Percentiles rank a stretch among this genome's conserved stretches.
Evolutionary conservation across 1,140 invertebrate species (phyloP).

Genomic region (Caerostris darwini): DNA sequence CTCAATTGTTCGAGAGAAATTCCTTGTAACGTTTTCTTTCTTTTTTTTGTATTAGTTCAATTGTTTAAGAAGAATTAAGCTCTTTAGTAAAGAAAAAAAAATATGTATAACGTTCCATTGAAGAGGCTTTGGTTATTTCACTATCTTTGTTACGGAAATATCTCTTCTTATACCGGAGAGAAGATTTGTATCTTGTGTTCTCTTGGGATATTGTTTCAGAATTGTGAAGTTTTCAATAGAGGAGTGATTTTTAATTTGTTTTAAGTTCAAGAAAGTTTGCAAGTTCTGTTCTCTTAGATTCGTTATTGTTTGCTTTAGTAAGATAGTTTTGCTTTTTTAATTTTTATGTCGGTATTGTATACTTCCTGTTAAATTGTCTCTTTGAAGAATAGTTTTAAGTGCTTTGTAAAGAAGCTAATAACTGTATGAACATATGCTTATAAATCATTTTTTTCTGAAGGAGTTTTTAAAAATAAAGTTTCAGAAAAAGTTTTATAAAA

Average conservation of each 20-base stretch:
- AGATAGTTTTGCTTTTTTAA: too few relatives aligned
- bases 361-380: too few relatives aligned
- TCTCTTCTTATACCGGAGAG: not conserved
- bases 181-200: slow-evolving; percentile 7
- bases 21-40: not conserved
- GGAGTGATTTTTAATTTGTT: not conserved
- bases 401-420: too few relatives aligned
- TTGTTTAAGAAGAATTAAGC: slow-evolving; percentile 33
- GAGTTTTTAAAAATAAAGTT: too few relatives aligned
- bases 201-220: not conserved
- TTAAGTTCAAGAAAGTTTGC: not conserved
- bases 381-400: too few relatives aligned
- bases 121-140: not conserved
- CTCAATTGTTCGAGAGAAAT: not conserved
- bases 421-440: too few relatives aligned
- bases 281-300: too few relatives aligned
- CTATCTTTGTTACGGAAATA: not conserved
- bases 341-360: too few relatives aligned
- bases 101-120: slow-evolving; percentile 29
- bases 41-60: not conserved
- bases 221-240: not conserved
- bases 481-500: too few relatives aligned
- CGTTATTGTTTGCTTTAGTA: too few relatives aligned
- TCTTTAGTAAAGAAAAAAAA: not conserved
- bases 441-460: too few relatives aligned